These are phyloP conservation scores for Istiophorus platypterus DNA, from an alignment of 2,113 vertebrate genomes.

Conservation along the genomic window DNA sequence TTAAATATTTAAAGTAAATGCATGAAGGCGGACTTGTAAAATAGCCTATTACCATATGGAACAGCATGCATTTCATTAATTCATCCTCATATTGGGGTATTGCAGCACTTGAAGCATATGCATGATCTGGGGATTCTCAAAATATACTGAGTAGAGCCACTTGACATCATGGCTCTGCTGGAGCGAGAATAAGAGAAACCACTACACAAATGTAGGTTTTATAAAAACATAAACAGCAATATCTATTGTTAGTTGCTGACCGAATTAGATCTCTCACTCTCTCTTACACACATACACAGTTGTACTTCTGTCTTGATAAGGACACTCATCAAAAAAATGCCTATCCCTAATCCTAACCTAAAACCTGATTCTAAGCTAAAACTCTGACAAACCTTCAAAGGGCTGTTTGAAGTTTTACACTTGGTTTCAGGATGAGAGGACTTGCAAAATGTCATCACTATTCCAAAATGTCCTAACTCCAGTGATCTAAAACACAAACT, in stretches of 20 bases:
- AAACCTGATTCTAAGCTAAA: too few relatives aligned
- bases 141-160: constrained; percentile 10
- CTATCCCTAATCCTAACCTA: too few relatives aligned
- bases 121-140: constrained; percentile 15
- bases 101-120: constrained; percentile 45
- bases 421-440: too few relatives aligned
- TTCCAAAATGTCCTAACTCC: too few relatives aligned
- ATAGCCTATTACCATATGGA: background rate
- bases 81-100: constrained; percentile 17
- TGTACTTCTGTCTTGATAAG: too few relatives aligned
- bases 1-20: constrained; percentile 21
- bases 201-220: constrained; percentile 40
- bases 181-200: constrained; percentile 20
- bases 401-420: too few relatives aligned
- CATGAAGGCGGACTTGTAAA: background rate
- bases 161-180: constrained; percentile 36
- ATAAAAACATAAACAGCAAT: constrained; percentile 43
- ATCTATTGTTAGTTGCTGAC: constrained; percentile 35
- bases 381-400: too few relatives aligned
- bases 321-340: background rate
- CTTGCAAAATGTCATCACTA: too few relatives aligned
- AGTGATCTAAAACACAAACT: too few relatives aligned
- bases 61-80: constrained; percentile 13
- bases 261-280: too few relatives aligned
- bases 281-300: background rate